These are phyloP conservation scores for Napeogenes sylphis DNA, from an alignment of 2,888 invertebrate genomes.

Conservation along the genomic window DNA sequence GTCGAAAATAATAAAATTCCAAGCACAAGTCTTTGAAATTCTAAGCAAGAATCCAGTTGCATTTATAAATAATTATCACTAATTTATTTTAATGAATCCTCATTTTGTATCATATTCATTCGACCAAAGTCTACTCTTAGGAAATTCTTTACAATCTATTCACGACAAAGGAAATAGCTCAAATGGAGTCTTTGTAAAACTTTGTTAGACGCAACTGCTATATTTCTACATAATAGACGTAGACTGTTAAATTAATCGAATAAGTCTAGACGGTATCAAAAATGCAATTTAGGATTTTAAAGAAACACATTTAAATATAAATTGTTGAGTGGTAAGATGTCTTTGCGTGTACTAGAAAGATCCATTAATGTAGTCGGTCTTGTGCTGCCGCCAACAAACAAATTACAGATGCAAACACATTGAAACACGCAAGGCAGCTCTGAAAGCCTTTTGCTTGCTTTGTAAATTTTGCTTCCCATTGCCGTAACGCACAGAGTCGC, in stretches of 20 bases:
- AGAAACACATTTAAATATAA: slow-evolving; percentile 9
- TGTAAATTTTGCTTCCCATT: slow-evolving; percentile 61
- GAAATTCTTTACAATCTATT: slow-evolving; percentile 16
- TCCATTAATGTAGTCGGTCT: slow-evolving; percentile 73
- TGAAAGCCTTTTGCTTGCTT: slow-evolving; percentile 74
- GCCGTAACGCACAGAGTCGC: slow-evolving; percentile 46
- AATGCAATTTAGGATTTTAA: slow-evolving; percentile 17
- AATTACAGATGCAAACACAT: slow-evolving; percentile 77
- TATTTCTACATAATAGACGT: slow-evolving; percentile 15
- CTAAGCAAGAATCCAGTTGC: background rate
- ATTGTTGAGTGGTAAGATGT: slow-evolving; percentile 40
- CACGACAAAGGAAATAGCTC: slow-evolving; percentile 18
- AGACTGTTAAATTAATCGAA: slow-evolving; percentile 29
- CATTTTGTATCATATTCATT: slow-evolving; percentile 19
- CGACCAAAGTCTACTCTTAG: slow-evolving; percentile 19
- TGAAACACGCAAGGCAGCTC: slow-evolving; percentile 70
- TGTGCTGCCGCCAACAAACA: slow-evolving; percentile 74
- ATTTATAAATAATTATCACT: slow-evolving; percentile 6
- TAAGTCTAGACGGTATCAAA: slow-evolving; percentile 23
- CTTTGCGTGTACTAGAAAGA: slow-evolving; percentile 64
- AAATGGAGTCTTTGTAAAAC: slow-evolving; percentile 22
- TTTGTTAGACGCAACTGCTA: slow-evolving; percentile 22
- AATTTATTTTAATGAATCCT: slow-evolving; percentile 25
- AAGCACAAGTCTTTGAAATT: background rate
- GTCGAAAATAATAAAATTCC: too few species aligned